Conservation (phyloP, 2,797 vertebrate species). For the Diceros bicornis region DNA sequence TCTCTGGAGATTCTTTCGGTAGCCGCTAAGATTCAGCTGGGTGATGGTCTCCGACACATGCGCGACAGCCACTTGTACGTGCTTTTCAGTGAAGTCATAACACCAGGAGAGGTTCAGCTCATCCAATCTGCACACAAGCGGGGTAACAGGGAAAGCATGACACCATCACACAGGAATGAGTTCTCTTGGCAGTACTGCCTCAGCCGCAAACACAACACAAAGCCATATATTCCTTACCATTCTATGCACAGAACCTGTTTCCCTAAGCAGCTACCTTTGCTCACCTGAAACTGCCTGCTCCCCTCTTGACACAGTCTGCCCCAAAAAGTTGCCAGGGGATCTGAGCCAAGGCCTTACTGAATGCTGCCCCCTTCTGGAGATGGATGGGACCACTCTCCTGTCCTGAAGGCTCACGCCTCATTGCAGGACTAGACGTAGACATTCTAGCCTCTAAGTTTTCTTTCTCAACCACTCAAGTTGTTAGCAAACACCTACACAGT, state of each 20-base stretch:
- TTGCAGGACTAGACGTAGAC: not conserved
- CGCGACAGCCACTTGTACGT: slow-evolving; percentile 91
- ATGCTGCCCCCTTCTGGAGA: slow-evolving; percentile 60
- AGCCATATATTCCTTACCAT: not conserved
- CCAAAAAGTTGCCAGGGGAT: not conserved
- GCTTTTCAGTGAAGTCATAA: slow-evolving; percentile 92
- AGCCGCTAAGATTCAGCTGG: slow-evolving; percentile 96
- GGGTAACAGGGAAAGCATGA: not conserved
- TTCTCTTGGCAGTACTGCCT: not conserved
- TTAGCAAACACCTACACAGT: not conserved
- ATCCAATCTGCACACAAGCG: slow-evolving; percentile 89
- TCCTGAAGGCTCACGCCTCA: not conserved
- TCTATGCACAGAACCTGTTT: not conserved
- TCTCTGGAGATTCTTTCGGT: slow-evolving; percentile 93
- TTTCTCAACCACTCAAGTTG: not conserved
- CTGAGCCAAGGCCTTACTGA: not conserved
- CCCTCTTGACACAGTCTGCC: too few species aligned
- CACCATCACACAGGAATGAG: not conserved
- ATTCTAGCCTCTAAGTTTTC: not conserved
- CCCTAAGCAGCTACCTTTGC: not conserved
- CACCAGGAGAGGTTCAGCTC: slow-evolving; percentile 97
- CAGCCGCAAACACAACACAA: not conserved
- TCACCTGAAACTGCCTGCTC: not conserved
- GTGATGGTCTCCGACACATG: slow-evolving; percentile 90
- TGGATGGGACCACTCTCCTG: not conserved